Percentiles rank a stretch among this genome's conserved stretches.
phyloP scores from a whole-genome alignment of 2,888 invertebrate species.

The Orgyia antiqua region DNA sequence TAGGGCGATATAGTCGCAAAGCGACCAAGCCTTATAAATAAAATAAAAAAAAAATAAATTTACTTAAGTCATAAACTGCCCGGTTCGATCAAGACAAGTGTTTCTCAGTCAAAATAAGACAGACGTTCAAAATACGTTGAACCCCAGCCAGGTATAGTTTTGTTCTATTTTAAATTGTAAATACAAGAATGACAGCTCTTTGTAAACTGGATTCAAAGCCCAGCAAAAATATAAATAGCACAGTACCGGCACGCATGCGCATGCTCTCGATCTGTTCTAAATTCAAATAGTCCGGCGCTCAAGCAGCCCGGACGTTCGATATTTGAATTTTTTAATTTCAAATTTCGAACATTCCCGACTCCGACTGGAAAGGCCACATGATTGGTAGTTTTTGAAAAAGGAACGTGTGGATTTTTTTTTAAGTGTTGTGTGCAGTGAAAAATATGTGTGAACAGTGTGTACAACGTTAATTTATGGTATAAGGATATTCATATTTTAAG shows the following conservation, averaged over 20 bases:
- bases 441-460: constrained; percentile 68
- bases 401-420: constrained; percentile 26
- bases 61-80: no score
- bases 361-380: constrained; percentile 67
- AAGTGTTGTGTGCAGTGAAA: constrained; percentile 46
- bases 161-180: constrained; percentile 8
- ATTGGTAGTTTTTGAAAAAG: constrained; percentile 16
- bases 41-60: no score
- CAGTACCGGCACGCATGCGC: constrained; percentile 40
- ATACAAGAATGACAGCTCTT: constrained; percentile 25
- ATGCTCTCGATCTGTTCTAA: constrained; percentile 49
- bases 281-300: constrained; percentile 59
- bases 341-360: constrained; percentile 38
- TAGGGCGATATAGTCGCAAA: no score
- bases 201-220: constrained; percentile 37
- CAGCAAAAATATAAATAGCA: constrained; percentile 63
- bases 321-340: constrained; percentile 32
- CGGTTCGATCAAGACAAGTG: constrained; percentile 34
- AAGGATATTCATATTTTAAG: constrained; percentile 39
- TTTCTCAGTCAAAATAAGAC: constrained; percentile 39
- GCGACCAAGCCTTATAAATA: no score
- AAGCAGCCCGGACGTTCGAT: constrained; percentile 54
- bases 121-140: constrained; percentile 21
- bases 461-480: constrained; percentile 43
- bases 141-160: constrained; percentile 23